Base-by-base conservation (phyloP, 1,140 invertebrate genomes). In the Oppia nitens region DNA sequence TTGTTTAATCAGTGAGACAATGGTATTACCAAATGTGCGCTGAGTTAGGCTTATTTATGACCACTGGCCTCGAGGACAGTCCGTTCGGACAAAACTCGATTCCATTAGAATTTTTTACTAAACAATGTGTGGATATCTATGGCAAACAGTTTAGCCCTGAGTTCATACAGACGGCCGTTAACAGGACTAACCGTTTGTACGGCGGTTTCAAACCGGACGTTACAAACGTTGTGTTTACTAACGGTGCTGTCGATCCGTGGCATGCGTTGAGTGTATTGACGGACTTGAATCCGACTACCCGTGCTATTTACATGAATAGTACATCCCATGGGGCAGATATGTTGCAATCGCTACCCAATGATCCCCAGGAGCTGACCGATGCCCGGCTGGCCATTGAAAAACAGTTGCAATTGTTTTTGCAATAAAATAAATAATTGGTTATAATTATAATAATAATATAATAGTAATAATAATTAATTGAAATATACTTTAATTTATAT, bases 11-110 rank as follows among this genome's bases (percentile, higher is more conserved):
- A 57, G 81, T 76, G 60, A 78, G 87, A 1, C 85, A 89, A 67
- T 95, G 90, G 90, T 83, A 78, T 17, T 95, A 91, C 68, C 90
- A 95, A 71, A 93, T 88, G 0, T 96, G 91, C 69, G 87, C 84
- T 20, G 90, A 96, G 70, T 96, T 94, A 71, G 91, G 89, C 24
- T 95, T 89, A 68, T 95, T 83, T 71, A 89, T 95, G 75, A 87
- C 87, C 0, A 90, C 89, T 0, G 80, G 82, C 14, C 78, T 77
- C 2, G 73, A 76, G 25, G 72, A 78, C 0, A 78, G 84, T 66
- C 75, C 85, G 12, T 94, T 94, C 68, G 83, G 87, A 0, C n/a
- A n/a, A n/a, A 73, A 82, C 66, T 72, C 76, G 11, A 88, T 93
- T 62, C 78, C 83, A 0, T 66, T 86, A 0, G 78, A 84, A 24